These are phyloP conservation scores for Dasyurus viverrinus DNA, from an alignment of 2,113 vertebrate genomes.

Conservation along the genomic window DNA sequence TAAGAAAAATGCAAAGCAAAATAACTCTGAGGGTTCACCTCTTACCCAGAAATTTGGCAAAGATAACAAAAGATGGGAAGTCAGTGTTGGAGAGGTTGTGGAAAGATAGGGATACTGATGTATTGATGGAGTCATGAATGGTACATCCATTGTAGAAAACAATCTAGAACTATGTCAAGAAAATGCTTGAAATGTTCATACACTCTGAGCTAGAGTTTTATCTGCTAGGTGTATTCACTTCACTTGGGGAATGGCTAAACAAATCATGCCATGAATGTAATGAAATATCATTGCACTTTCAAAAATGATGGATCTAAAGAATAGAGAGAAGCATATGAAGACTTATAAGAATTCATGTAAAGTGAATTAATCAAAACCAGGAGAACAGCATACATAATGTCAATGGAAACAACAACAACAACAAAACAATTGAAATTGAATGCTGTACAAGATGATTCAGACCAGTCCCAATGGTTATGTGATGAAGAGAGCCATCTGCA, in stretches of 20 bases:
- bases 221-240: background rate
- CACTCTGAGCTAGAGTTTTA: background rate
- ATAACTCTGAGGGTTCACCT: background rate
- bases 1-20: background rate
- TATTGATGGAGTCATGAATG: background rate
- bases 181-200: background rate
- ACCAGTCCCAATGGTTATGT: too few relatives aligned
- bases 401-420: too few relatives aligned
- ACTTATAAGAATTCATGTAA: too few relatives aligned
- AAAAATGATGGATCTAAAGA: background rate
- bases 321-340: background rate
- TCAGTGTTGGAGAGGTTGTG: background rate
- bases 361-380: too few relatives aligned
- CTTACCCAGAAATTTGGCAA: background rate
- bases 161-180: background rate
- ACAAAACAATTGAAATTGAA: too few relatives aligned
- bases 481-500: too few relatives aligned
- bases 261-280: background rate
- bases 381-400: too few relatives aligned
- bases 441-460: too few relatives aligned
- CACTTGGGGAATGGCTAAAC: background rate
- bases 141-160: background rate
- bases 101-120: background rate
- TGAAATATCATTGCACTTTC: background rate
- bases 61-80: background rate